A percentile compares a stretch with the other conserved stretches of the same genome.
Conservation (phyloP, 2,888 invertebrate genomes). For the Eucera pruinosa region DNA sequence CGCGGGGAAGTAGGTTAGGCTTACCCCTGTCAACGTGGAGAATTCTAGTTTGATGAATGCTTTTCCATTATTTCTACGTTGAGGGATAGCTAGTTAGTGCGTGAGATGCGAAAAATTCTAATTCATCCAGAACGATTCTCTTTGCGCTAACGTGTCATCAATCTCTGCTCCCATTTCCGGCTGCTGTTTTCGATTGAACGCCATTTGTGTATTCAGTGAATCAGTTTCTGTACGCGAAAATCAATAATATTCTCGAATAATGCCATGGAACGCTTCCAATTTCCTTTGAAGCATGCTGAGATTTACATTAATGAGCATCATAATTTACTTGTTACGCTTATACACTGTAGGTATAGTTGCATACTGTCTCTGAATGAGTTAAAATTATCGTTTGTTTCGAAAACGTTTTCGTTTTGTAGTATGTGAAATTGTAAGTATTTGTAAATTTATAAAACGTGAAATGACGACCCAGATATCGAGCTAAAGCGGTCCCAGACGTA, state of each 20-base stretch:
- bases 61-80: constrained; percentile 18
- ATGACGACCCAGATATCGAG: no score
- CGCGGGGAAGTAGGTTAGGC: constrained; percentile 35
- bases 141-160: constrained; percentile 31
- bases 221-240: background rate
- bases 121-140: constrained; percentile 27
- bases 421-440: no score
- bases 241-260: background rate
- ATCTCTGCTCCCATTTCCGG: constrained; percentile 14
- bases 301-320: background rate
- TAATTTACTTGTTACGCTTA: no score
- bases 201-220: constrained; percentile 22
- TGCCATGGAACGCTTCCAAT: background rate
- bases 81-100: constrained; percentile 28
- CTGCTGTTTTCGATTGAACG: constrained; percentile 18
- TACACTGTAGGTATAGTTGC: no score
- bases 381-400: no score
- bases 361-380: no score
- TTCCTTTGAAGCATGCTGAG: background rate
- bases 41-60: constrained; percentile 23
- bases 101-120: constrained; percentile 46
- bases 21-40: constrained; percentile 37
- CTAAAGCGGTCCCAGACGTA: no score
- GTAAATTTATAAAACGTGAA: no score
- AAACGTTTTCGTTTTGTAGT: no score